Base-by-base conservation (phyloP, 1,140 invertebrate species). In the Metopolophium dirhodum region DNA sequence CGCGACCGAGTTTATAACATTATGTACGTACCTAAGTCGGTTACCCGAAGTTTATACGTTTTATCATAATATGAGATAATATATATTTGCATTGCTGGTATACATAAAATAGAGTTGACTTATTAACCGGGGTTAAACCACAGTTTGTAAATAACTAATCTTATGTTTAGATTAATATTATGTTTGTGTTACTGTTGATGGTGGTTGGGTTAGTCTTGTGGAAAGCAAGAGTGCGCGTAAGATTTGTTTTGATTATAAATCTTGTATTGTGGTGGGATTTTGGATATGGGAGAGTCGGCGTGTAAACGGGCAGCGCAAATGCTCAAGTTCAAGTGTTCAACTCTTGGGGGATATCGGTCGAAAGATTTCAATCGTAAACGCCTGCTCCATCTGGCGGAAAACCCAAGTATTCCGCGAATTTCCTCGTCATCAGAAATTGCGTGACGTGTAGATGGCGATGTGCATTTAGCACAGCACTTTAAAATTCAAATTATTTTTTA, bases 301-400 rank as follows among this genome's bases (percentile, higher is more conserved):
- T n/a, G n/a, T 18, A 77, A 77, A 77, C 30, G 14, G 3, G 14
- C 6, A 14, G 0, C 0, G 7, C 0, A 4, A 77, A 18, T 77
- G 14, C 11, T 26, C 3, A n/a, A 77, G 61, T 30, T 3, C 14
- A 77, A 77, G 0, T 77, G 61, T 30, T 3, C 14, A 77, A 77
- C 4, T 77, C 30, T n/a, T 18, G 4, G 4, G 20, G 20, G 22
- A 57, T 57, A 22, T 57, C 2, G 23, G 57, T 68, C 61, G 14
- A 77, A 77, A 0, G 18, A 30, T n/a, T 77, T 35, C 7, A 4
- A 77, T 77, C 6, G n/a, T 45, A 85, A 87, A 87, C 45, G 9
- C 18, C 11, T 87, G 85, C 85, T 49, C 85, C 26, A 87, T 87
- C 85, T 87, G 45, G 23, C 18, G 85, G 85, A 87, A 87, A 87